Conservation (phyloP, 2,797 vertebrate species). For the Glossophaga mutica region DNA sequence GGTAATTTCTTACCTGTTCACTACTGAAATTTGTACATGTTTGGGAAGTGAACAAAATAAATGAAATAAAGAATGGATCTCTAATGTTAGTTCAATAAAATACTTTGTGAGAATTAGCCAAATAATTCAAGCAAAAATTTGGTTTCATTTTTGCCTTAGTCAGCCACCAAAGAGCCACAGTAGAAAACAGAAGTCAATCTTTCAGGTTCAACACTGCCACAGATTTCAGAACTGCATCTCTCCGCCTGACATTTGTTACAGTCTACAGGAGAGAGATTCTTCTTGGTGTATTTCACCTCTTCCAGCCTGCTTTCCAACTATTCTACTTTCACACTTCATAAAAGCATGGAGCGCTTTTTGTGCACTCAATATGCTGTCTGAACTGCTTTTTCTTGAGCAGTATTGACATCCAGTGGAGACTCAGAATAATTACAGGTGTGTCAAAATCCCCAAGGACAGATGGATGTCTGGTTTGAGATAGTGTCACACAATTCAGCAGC, state of each 20-base stretch:
- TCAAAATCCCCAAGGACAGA: slow-evolving; percentile 48
- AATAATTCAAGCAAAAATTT: slow-evolving; percentile 24
- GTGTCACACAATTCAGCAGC: not conserved
- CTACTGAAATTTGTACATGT: not conserved
- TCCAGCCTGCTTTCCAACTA: not conserved
- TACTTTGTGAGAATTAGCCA: slow-evolving; percentile 4
- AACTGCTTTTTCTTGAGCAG: slow-evolving; percentile 80
- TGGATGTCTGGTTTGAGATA: not conserved
- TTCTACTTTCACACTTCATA: slow-evolving; percentile 4
- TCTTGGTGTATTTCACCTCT: not conserved
- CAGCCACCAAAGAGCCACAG: not conserved
- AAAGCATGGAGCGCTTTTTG: not conserved
- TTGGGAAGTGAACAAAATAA: not conserved
- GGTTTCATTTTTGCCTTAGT: not conserved
- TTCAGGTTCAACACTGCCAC: not conserved
- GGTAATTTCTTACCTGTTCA: not conserved
- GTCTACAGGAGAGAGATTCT: not conserved
- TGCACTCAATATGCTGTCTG: not conserved
- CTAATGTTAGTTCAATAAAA: slow-evolving; percentile 2
- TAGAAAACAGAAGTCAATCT: not conserved
- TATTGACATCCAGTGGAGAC: slow-evolving; percentile 86
- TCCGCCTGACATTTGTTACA: not conserved
- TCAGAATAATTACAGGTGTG: slow-evolving; percentile 81
- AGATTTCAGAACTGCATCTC: not conserved
- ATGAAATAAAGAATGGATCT: not conserved